These are phyloP conservation scores for Sturnus vulgaris DNA, from an alignment of 2,113 vertebrate species.

Conservation along the genomic window DNA sequence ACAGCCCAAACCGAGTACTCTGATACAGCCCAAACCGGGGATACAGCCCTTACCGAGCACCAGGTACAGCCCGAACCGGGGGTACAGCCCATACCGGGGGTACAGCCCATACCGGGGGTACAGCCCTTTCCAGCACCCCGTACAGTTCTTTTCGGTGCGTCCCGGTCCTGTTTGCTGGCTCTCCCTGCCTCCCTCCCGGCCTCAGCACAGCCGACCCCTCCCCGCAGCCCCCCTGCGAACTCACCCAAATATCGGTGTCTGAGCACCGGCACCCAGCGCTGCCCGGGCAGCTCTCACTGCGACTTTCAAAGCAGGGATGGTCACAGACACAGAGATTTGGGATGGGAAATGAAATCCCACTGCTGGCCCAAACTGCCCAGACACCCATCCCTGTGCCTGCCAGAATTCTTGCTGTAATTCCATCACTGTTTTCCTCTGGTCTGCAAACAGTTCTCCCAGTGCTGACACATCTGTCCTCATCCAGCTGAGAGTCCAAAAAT, in stretches of 20 bases:
- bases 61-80: no score
- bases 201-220: background rate
- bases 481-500: background rate
- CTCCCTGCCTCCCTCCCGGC: no score
- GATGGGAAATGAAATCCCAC: background rate
- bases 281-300: fast-evolving
- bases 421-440: fast-evolving
- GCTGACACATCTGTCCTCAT: background rate
- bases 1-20: no score
- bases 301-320: background rate
- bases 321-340: background rate
- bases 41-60: no score
- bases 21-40: no score
- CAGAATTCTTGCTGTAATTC: fast-evolving
- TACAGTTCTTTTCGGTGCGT: background rate
- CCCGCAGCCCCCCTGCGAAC: fast-evolving
- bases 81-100: no score
- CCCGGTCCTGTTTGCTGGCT: fast-evolving
- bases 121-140: background rate
- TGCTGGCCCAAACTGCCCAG: background rate
- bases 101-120: background rate
- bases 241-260: fast-evolving
- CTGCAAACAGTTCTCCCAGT: fast-evolving
- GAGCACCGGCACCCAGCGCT: background rate
- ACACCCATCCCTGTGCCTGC: fast-evolving